phyloP scores from a whole-genome alignment of 2,888 invertebrate genomes.

The Tolmerus cingulatus region DNA sequence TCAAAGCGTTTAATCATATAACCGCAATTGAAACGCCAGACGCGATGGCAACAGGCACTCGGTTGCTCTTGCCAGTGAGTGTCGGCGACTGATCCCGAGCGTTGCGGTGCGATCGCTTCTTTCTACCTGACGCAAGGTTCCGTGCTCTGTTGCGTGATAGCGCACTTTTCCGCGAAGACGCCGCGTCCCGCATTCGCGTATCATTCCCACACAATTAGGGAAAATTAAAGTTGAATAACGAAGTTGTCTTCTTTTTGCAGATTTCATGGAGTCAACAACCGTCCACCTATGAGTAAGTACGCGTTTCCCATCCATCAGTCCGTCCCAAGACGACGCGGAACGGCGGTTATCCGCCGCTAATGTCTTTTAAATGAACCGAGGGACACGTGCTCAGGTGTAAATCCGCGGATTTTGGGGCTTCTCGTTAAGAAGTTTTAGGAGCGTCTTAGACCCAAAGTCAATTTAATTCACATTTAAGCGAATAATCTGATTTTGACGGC shows the following conservation, averaged over 20 bases:
- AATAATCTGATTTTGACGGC: constrained; percentile 27
- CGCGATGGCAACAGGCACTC: neutral
- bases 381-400: constrained; percentile 22
- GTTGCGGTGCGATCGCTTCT: neutral
- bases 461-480: constrained; percentile 26
- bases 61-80: neutral
- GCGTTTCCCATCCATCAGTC: neutral
- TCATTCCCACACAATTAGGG: neutral
- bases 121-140: neutral
- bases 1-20: neutral
- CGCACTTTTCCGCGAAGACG: neutral
- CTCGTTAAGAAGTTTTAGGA: neutral
- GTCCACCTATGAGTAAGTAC: constrained; percentile 37
- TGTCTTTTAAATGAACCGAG: constrained; percentile 30
- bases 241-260: constrained; percentile 29
- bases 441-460: neutral
- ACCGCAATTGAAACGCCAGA: neutral
- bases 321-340: neutral
- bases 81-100: neutral
- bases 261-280: constrained; percentile 37
- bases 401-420: neutral
- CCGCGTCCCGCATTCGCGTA: neutral
- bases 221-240: constrained; percentile 21
- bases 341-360: neutral
- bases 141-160: constrained; percentile 13